Base-by-base conservation (phyloP, 2,888 invertebrate species). In the Achlya flavicornis region DNA sequence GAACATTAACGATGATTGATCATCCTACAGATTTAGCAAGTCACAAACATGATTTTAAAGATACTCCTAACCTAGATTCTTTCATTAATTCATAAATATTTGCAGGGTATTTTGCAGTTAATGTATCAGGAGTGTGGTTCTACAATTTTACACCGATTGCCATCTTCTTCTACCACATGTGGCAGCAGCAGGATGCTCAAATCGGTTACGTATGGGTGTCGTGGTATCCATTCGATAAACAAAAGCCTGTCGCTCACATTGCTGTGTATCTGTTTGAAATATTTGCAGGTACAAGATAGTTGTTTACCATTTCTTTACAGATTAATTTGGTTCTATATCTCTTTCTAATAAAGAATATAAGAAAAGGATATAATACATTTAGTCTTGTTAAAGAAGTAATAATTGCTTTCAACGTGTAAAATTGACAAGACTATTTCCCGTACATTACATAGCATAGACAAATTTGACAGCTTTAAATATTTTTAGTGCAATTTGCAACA, bases 191-290 rank as follows among this genome's bases (percentile, higher is more conserved):
- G 33, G 80, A 86, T 4, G 80, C 84, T 0, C 64, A 73, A 38
- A 69, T 93, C 6, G 93, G 92, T 65, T 91, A 78, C 64, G 88
- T 93, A 26, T 93, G 93, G 93, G 77, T 82, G 26, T 90, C 91
- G 3, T 92, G 93, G 93, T 93, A 93, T 63, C 93, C 93, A 6
- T 93, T 93, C 66, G 90, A 93, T 73, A 93, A 92, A 75, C 78
- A 85, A 63, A 64, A 88, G 48, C 81, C 86, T 0, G 7, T 90
- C 8, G 86, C 86, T 1, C 93, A 93, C 66, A 64, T 88, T 46
- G 74, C 79, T 8, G 91, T 90, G 38, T 93, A 93, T 75, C 71
- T 92, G 1, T 93, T 92, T 71, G 93, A 93, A 77, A 83, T 91
- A 66, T 86, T 88, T 67, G 88, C 89, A 33, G 92, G 92, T 92